Base-by-base conservation (phyloP, 2,888 invertebrate species). In the Eristalinus aeneus region DNA sequence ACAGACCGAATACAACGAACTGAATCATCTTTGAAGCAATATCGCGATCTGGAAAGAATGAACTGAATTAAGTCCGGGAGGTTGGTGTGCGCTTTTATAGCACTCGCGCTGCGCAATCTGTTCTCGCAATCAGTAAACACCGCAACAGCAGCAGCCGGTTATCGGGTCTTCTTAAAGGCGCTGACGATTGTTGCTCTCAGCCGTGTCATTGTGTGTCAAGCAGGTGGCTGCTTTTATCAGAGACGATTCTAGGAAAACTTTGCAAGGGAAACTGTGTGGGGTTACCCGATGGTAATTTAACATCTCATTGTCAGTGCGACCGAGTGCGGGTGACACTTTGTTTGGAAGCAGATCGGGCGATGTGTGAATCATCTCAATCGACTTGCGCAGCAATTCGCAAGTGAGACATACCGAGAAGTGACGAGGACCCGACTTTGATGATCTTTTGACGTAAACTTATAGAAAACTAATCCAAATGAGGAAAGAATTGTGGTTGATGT, bases 1-100 rank as follows among this genome's bases (percentile, higher is more conserved):
- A 23, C 10, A 86, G 5, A 60, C 65, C 64, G n/a, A 64, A 31
- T 2, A 73, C 64, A 27, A 69, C 23, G 27, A 77, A 77, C 61
- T 73, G 74, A 61, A 77, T 53, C 85, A 86, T 86, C 46, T 77
- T 86, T 2, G 20, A 27, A 11, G 5, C 39, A 20, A 36, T 12
- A 27, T 12, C 27, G n/a, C 22, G 56, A 76, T 23, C 71, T 80
- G 36, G 20, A 12, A 54, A 65, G 61, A 16, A 8, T 53, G 27
- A 27, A 85, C 85, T 85, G 75, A 76, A 6, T 16, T 68, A 1
- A 16, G 2, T 58, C 12, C 56, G 9, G 22, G 11, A 1, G 6
- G 9, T 2, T 22, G 32, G 11, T 1, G 22, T 53, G 36, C 16
- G 68, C 32, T 67, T 84, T 80, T 85, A 85, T 85, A 85, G 16